Conservation (phyloP, 2,888 invertebrate genomes). For the Lycaena phlaeas region DNA sequence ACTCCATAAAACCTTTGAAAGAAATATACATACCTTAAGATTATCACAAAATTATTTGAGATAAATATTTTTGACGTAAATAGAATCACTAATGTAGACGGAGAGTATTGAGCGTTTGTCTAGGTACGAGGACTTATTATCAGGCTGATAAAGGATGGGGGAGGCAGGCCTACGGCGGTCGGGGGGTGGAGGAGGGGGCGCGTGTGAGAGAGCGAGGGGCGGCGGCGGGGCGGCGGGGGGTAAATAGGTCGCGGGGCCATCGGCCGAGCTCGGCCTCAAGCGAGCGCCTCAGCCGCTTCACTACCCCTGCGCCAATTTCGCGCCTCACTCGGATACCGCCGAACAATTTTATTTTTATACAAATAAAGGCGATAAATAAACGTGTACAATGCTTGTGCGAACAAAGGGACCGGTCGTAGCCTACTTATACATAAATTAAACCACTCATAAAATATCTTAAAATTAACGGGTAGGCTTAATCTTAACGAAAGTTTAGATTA, state of each 20-base stretch:
- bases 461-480: too few species aligned
- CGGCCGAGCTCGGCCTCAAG: conserved; percentile 52
- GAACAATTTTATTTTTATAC: conserved; percentile 12
- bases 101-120: conserved; percentile 17
- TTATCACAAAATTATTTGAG: too few species aligned
- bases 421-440: too few species aligned
- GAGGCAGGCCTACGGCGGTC: conserved; percentile 25
- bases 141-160: conserved; percentile 48
- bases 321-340: conserved; percentile 9
- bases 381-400: too few species aligned
- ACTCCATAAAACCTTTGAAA: too few species aligned
- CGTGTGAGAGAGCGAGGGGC: too few species aligned
- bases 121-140: conserved; percentile 38
- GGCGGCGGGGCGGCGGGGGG: conserved; percentile 36
- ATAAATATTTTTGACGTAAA: too few species aligned
- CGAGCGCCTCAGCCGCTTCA: conserved; percentile 35
- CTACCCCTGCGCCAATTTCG: conserved; percentile 38
- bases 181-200: background rate
- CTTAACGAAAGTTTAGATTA: too few species aligned
- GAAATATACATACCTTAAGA: too few species aligned
- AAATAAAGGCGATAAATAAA: too few species aligned
- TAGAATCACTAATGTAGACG: background rate
- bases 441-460: too few species aligned
- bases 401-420: too few species aligned
- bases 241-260: conserved; percentile 63